Base-by-base conservation (phyloP, 2,888 invertebrate genomes). In the Drosophila stalkeri region DNA sequence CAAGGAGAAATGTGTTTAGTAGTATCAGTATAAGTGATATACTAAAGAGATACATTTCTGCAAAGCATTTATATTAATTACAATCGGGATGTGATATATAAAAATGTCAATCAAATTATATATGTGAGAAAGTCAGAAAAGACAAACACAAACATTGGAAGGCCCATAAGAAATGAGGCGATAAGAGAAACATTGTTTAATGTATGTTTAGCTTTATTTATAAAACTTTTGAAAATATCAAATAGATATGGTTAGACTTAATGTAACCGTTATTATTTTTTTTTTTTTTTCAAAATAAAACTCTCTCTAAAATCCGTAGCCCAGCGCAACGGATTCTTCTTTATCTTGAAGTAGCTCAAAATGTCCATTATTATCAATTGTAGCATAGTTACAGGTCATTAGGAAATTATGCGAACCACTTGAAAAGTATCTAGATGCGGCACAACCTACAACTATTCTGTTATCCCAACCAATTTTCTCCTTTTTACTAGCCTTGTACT, bases 311-410 rank as follows among this genome's bases (percentile, higher is more conserved):
- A n/a, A 14, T n/a, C n/a, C 7, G 7, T 23, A 2, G 23, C 1
- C 2, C n/a, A 23, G 3, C 11, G 0, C 4, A 0, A 0, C 0
- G 1, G 12, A 0, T 0, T 2, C 0, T 0, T 1, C 3, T 12
- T 0, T 2, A 1, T 7, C 18, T 7, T 16, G 5, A 8, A 2
- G 7, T 7, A n/a, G 7, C 35, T 56, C 63, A 0, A 35, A 14
- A 2, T 16, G 6, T 11, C 35, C 63, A 7, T 0, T 8, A 1
- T 6, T 1, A 46, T 63, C 12, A 3, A 35, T 2, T 5, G 57
- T 27, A 1, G 64, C 59, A n/a, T 64, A 64, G 12, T 57, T 47
- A 47, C 64, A 64, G 59, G 52, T 12, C 7, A 57, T 20, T 4
- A 64, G 59, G 20, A 57, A 64, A 3, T 37, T 37, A 12, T 64